Evolutionary conservation across 1,140 invertebrate species (phyloP), one percentile per base, ranked within the genome.

Genomic region (Drosophila suzukii): DNA sequence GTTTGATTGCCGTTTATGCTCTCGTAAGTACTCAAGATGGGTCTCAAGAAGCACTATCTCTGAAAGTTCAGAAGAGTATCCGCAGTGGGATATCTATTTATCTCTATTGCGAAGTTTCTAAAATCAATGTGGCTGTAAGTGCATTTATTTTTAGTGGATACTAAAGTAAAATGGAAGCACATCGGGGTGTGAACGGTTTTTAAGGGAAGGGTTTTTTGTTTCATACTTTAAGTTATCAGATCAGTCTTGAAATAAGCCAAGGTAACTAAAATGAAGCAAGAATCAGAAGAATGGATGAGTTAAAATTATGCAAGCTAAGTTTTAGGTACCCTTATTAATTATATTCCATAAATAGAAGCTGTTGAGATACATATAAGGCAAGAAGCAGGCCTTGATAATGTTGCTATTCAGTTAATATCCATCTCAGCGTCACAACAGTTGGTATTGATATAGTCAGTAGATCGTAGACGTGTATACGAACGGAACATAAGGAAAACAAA

Each of bases 11-110:
- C 51, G 34, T 60, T 61, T 67, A 56, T 24, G 49, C 46, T 83
- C 47, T 75, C 63, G 59, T 75, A 75, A 66, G 71, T 62, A 66
- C 62, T 63, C 17, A 15, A 55, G 71, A 59, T 53, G 24, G 38
- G 41, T 46, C 24, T 17, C 17, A 38, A 12, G 11, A 36, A 36
- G 4, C 32, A 4, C 38, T 46, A 30, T 36, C 15, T 34, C 15
- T 3, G 8, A 17, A 24, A 38, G 4, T 5, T 32, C 4, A 20
- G 3, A 27, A 53, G 13, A n/a, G 27, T 32, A 50, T 15, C 27
- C 27, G 13, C 13, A 10, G 5, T 6, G 15, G 17, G 6, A 8
- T 20, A 12, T 24, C 17, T 13, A n/a, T 30, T 47, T 13, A 24
- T 49, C 47, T 30, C 13, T 30, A n/a, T 49, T 27, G 12, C 13